Evolutionary conservation across 2,113 vertebrate species (phyloP), one percentile per base, ranked within the genome.

Genomic region (Leuciscus idus): DNA sequence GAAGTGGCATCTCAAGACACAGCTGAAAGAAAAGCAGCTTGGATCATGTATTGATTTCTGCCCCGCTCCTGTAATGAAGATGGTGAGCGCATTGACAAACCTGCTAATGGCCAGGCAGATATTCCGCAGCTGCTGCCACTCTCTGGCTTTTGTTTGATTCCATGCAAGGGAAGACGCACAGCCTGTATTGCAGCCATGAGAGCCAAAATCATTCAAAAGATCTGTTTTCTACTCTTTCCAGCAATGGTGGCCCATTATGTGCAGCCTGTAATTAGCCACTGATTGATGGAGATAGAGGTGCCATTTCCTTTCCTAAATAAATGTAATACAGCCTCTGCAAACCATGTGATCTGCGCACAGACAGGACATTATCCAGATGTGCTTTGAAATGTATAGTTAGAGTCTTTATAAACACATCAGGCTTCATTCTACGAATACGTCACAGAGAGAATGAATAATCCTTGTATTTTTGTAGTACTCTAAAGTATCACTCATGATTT

Each of bases 1-100:
- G 79, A 89, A 81, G 75, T 74, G 72, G 76, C 68, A 81, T 84
- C 86, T 87, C 83, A 26, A 82, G 70, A 46, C 88, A 30, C 83
- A 73, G 88, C 85, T 87, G 86, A 89, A 85, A 83, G 81, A 70
- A 75, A 79, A 78, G 79, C 83, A 83, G 55, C 85, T 75, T 30
- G 52, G 78, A 86, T 87, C 78, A 62, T 43, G 83, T 85, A 85
- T 87, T 89, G 88, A 89, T 89, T 89, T 85, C 73, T 66, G 79
- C 70, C 39, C 52, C 46, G 30, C 84, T 89, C 64, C 61, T 73
- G 66, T 89, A 87, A 87, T 87, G 79, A 87, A 87, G 85, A 87
- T 85, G 77, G 86, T 10, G 88, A 84, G 83, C 73, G 83, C 86
- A 85, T 85, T 89, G 86, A 89, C 74, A 87, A 89, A 87, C 84